These are phyloP conservation scores for Embidobia sp. DNA, from an alignment of 2,888 invertebrate species.

Conservation along the genomic window DNA sequence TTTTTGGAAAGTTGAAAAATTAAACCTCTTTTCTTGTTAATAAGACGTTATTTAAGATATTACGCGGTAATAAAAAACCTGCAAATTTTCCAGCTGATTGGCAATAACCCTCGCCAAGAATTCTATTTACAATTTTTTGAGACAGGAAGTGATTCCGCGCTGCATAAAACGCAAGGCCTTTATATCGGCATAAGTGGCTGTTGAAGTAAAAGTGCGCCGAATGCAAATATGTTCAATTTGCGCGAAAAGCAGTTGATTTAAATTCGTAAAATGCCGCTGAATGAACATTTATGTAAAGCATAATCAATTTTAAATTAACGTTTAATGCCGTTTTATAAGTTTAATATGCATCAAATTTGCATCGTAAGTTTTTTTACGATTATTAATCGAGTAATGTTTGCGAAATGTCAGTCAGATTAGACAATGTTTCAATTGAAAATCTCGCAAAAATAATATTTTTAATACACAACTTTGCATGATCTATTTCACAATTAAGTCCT, in stretches of 20 bases:
- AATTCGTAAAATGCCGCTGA: conserved; percentile 42
- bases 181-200: conserved; percentile 51
- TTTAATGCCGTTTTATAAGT: conserved; percentile 24
- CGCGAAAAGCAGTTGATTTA: conserved; percentile 52
- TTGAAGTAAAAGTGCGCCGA: conserved; percentile 57
- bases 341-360: conserved; percentile 22
- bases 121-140: conserved; percentile 43
- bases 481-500: no score
- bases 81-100: background rate
- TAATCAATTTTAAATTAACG: conserved; percentile 49
- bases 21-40: no score
- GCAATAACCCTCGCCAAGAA: conserved; percentile 7
- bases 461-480: no score
- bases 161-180: conserved; percentile 44
- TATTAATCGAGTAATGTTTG: background rate
- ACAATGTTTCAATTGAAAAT: no score
- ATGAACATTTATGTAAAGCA: conserved; percentile 42
- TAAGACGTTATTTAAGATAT: no score
- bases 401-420: background rate
- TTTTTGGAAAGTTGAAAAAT: no score
- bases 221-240: conserved; percentile 60
- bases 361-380: conserved; percentile 1
- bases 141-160: conserved; percentile 38
- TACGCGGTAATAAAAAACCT: no score
- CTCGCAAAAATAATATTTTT: no score